Base-by-base conservation (phyloP, 2,797 vertebrate genomes). In the Pangasius krempfi region DNA sequence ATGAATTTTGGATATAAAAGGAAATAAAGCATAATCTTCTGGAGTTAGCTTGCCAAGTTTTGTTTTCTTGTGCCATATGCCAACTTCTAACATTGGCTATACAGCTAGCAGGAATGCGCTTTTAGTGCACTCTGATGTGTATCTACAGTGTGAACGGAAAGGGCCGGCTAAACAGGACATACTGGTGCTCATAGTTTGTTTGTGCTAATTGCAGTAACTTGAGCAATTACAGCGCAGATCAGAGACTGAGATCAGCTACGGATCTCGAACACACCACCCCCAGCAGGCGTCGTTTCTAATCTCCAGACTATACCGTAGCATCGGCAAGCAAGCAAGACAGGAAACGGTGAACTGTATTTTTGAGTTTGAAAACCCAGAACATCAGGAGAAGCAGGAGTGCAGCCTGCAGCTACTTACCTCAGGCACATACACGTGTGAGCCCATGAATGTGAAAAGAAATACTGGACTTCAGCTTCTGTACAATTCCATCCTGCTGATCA, bases 121-220 rank as follows among this genome's bases (percentile, higher is more conserved):
- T 37, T 30, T 33, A 3, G 0, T 78, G 78, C 18, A 5, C 25
- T 44, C 66, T 30, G 27, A 52, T 68, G 18, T 66, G 27, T 33
- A 20, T 84, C 16, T 68, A 68, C 58, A n/a, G 27, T 66, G 62
- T 66, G n/a, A 66, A 84, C 40, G 82, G 82, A 66, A 84, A 84
- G 62, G 62, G 16, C 10, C 0, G 50, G 40, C 62, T 84, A 84
- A 84, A 84, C 62, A 84, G 62, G 82, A 68, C 82, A 64, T 84
- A 66, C 40, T 50, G 60, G 14, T 68, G 44, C 14, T 68, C 16
- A 4, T 30, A 27, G 62, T 89, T 93, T 92, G 92, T 87, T 93
- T 90, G 92, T 84, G 92, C 91, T 88, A 89, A 90, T 90, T 88
- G 44, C 87, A 10, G 18, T 81, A 88, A 50, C 33, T 1, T 40